Conservation (phyloP, 2,113 vertebrate species). For the Vicugna pacos region DNA sequence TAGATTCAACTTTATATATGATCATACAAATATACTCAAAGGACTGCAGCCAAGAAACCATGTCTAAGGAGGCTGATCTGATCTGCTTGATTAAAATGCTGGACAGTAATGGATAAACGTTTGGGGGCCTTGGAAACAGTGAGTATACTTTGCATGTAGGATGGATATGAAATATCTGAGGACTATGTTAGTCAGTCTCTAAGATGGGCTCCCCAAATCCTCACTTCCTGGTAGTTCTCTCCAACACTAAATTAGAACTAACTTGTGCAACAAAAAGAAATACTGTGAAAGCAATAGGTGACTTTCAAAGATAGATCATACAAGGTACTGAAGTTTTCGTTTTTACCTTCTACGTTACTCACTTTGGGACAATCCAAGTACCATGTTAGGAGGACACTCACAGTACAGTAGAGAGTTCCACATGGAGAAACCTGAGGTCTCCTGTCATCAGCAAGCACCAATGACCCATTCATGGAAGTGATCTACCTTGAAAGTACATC, state of each 20-base stretch:
- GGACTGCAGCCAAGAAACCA: neutral
- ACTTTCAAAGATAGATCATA: neutral
- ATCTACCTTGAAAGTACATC: neutral
- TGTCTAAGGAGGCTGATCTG: neutral
- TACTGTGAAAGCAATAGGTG: neutral
- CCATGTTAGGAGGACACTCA: neutral
- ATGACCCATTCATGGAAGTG: neutral
- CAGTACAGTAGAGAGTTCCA: neutral
- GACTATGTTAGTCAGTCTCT: neutral
- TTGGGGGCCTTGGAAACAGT: no score
- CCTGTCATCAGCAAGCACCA: neutral
- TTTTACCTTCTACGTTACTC: neutral
- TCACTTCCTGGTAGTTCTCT: neutral
- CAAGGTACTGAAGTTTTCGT: neutral
- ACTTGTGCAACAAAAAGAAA: neutral
- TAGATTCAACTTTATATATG: neutral
- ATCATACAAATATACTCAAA: neutral
- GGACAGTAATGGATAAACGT: neutral
- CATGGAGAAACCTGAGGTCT: neutral
- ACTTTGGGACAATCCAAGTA: neutral
- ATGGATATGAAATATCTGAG: neutral
- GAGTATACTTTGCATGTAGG: neutral
- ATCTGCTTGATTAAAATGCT: neutral
- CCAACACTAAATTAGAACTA: neutral
- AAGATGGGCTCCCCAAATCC: neutral